These are phyloP conservation scores for Himalopsyche anomala DNA, from an alignment of 2,888 invertebrate genomes.

Conservation along the genomic window DNA sequence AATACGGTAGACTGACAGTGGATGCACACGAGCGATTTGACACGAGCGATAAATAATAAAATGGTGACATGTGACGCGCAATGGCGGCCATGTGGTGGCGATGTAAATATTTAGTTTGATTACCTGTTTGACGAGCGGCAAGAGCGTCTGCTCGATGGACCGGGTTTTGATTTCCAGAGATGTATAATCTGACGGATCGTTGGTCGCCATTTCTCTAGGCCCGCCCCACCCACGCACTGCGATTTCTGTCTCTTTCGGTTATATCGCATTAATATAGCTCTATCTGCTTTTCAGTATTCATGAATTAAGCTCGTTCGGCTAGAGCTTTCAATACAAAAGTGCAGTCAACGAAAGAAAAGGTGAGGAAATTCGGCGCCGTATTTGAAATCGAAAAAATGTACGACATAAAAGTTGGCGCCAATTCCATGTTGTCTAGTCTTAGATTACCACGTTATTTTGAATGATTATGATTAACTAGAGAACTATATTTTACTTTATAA, in stretches of 20 bases:
- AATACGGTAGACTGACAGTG: constrained; percentile 49
- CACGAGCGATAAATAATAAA: constrained; percentile 34
- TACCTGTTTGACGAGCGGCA: constrained; percentile 97
- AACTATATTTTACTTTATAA: too few species aligned
- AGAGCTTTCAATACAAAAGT: constrained; percentile 39
- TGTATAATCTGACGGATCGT: constrained; percentile 78
- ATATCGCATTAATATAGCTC: constrained; percentile 70
- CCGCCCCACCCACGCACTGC: constrained; percentile 66
- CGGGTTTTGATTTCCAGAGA: constrained; percentile 92
- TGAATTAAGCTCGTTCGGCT: constrained; percentile 47
- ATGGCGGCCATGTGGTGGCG: constrained; percentile 5
- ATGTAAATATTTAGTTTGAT: constrained; percentile 18
- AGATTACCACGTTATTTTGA: too few species aligned
- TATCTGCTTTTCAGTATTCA: constrained; percentile 54
- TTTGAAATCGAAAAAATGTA: background rate
- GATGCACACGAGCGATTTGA: constrained; percentile 36
- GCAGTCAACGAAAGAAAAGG: constrained; percentile 38
- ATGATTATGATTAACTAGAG: too few species aligned
- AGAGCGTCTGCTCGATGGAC: constrained; percentile 95
- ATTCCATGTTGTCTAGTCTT: too few species aligned
- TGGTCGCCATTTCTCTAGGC: constrained; percentile 79
- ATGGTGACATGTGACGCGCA: constrained; percentile 41
- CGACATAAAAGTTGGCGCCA: background rate
- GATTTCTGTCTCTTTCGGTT: constrained; percentile 67
- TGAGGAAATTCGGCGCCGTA: constrained; percentile 16